Conservation (phyloP, 2,113 vertebrate genomes). For the Psammodynastes pulverulentus region DNA sequence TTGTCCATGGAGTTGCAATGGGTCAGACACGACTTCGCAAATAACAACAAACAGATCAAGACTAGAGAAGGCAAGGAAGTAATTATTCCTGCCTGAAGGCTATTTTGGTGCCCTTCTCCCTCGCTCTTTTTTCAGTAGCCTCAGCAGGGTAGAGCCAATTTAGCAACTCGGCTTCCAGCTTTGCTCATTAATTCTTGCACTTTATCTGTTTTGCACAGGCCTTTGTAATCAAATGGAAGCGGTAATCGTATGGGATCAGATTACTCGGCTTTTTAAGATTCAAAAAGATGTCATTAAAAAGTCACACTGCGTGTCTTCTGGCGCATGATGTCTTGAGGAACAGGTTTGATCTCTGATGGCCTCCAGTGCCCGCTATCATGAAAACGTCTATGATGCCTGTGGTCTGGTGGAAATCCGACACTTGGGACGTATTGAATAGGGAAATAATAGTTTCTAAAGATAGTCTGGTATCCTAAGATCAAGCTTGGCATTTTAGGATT, state of each 20-base stretch:
- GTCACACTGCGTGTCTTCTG: not conserved
- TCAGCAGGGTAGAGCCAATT: not conserved
- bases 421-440: not conserved
- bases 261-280: not conserved
- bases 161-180: not conserved
- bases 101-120: not conserved
- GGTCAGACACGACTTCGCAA: too few relatives aligned
- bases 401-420: conserved; percentile 30
- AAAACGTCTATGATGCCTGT: not conserved
- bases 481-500: not conserved
- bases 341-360: not conserved
- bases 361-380: accelerated
- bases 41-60: not conserved
- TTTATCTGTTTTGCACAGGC: not conserved
- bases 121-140: not conserved
- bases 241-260: not conserved
- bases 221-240: not conserved
- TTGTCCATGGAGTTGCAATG: too few relatives aligned
- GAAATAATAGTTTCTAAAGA: conserved; percentile 4
- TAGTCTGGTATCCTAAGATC: not conserved
- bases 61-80: not conserved
- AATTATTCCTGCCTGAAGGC: not conserved
- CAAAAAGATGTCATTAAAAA: not conserved
- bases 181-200: not conserved
- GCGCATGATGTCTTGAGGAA: not conserved